Conservation (phyloP, 2,113 vertebrate species). For the Psittacula cyanocephala region DNA sequence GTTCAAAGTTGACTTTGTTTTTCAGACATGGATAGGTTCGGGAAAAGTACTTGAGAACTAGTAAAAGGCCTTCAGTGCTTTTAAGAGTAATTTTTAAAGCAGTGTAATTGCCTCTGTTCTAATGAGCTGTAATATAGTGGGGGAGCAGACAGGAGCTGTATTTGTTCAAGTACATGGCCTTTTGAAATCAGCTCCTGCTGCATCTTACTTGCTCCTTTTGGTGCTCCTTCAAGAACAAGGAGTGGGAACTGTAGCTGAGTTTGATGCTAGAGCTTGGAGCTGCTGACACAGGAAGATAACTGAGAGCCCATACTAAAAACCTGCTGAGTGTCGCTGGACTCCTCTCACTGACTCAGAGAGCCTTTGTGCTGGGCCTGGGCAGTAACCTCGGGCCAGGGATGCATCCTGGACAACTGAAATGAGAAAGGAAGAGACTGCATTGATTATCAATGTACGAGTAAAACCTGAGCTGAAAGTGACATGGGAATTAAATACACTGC, state of each 20-base stretch:
- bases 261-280: not conserved
- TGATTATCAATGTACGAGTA: not conserved
- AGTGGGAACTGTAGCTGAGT: not conserved
- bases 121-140: not conserved
- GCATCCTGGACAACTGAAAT: not conserved
- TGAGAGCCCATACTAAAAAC: not conserved
- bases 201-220: not conserved
- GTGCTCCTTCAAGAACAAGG: not conserved
- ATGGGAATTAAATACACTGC: not conserved
- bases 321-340: not conserved
- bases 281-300: not conserved
- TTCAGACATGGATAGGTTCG: not conserved
- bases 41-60: not conserved
- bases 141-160: not conserved
- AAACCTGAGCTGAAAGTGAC: not conserved
- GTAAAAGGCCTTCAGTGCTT: not conserved
- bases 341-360: not conserved
- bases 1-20: conserved; percentile 21
- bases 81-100: not conserved
- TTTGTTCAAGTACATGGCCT: not conserved
- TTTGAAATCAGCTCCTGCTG: not conserved
- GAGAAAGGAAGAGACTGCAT: not conserved
- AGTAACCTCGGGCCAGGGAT: not conserved
- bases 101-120: not conserved
- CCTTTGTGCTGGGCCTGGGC: not conserved